Percentiles rank a stretch among this genome's conserved stretches.
Conservation (phyloP, 1,140 invertebrate genomes). For the Palaemon carinicauda region DNA sequence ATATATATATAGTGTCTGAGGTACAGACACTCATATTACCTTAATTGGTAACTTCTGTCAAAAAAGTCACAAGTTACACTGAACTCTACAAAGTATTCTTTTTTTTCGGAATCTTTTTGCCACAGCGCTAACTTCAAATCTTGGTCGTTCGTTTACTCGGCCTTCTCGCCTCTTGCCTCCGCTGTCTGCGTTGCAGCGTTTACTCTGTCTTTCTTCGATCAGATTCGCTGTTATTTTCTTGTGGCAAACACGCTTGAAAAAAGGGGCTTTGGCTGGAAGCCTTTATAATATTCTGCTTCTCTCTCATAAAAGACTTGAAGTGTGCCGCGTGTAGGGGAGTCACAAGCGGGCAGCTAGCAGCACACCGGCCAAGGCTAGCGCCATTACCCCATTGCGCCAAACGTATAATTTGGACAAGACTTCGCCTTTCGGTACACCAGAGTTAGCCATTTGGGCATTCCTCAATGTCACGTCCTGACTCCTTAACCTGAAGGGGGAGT, state of each 20-base stretch:
- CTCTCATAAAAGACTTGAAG: constrained; percentile 22
- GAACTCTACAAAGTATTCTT: too few species aligned
- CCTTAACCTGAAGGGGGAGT: background rate
- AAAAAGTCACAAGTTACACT: too few species aligned
- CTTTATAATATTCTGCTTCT: too few species aligned
- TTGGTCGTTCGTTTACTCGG: too few species aligned
- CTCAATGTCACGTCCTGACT: constrained; percentile 25
- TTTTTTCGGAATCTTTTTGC: too few species aligned
- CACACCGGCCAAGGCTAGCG: constrained; percentile 43
- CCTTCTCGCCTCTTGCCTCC: background rate
- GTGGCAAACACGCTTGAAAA: background rate
- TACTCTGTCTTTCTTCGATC: background rate
- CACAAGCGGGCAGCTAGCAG: background rate
- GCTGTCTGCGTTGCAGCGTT: too few species aligned
- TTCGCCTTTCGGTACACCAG: constrained; percentile 48
- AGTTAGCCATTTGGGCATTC: constrained; percentile 49
- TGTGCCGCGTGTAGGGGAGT: background rate
- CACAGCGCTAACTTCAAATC: too few species aligned
- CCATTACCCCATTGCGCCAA: constrained; percentile 49
- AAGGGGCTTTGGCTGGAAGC: background rate
- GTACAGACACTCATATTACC: too few species aligned
- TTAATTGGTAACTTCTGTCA: too few species aligned
- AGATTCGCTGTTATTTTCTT: background rate
- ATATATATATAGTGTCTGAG: too few species aligned
- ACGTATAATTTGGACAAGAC: constrained; percentile 57